Conservation (phyloP, 2,888 invertebrate genomes). For the Xanthorhoe designata region DNA sequence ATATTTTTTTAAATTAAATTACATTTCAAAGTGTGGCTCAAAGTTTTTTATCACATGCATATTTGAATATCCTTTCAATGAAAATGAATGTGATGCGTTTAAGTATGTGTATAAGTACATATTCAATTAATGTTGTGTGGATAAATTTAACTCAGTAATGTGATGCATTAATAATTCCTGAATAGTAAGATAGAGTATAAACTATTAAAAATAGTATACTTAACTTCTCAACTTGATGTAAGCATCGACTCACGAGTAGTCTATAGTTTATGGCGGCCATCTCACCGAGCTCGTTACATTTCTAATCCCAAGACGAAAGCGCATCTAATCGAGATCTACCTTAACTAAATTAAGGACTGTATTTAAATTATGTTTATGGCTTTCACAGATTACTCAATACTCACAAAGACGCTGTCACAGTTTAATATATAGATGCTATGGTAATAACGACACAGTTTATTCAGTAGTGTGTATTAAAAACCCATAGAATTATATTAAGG, state of each 20-base stretch:
- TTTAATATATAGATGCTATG: slow-evolving; percentile 4
- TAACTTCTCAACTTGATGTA: not conserved
- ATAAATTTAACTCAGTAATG: not conserved
- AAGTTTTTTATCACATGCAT: slow-evolving; percentile 32
- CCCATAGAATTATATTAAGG: slow-evolving; percentile 10
- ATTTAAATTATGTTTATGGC: slow-evolving; percentile 40
- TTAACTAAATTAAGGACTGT: slow-evolving; percentile 37
- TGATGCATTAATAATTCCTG: not conserved
- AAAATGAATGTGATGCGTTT: slow-evolving; percentile 37
- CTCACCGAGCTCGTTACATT: slow-evolving; percentile 33
- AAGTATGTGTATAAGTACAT: not conserved
- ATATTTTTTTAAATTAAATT: no score
- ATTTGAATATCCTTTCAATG: slow-evolving; percentile 47
- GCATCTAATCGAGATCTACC: slow-evolving; percentile 60
- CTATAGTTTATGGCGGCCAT: slow-evolving; percentile 53
- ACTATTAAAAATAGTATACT: not conserved
- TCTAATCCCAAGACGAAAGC: slow-evolving; percentile 63
- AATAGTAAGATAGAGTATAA: not conserved
- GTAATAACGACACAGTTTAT: slow-evolving; percentile 15
- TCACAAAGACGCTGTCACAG: slow-evolving; percentile 11
- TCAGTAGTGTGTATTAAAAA: slow-evolving; percentile 4
- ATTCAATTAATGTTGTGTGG: no score
- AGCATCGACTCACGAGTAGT: slow-evolving; percentile 7
- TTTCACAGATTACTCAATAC: slow-evolving; percentile 26
- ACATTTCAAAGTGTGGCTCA: slow-evolving; percentile 29